Base-by-base conservation (phyloP, 1,140 invertebrate species). In the Aphaenogaster rudis region DNA sequence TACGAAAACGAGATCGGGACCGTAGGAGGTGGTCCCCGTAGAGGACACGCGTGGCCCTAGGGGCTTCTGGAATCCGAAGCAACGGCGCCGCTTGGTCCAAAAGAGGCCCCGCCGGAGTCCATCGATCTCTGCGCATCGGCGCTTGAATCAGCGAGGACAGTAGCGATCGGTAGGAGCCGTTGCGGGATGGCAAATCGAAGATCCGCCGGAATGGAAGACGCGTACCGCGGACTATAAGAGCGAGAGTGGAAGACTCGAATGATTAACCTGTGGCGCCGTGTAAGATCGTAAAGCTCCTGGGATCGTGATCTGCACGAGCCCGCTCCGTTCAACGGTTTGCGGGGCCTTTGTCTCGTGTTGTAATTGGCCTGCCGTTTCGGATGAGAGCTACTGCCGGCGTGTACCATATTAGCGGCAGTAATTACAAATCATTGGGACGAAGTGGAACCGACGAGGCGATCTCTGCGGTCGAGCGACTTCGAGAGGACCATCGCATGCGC, bases 401-500 rank as follows among this genome's bases (percentile, higher is more conserved):
- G 76, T 91, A 93, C 91, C 91, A 76, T 89, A 92, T 93, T 92
- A 91, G 69, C 48, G 81, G 80, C 89, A 86, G 90, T 92, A 93
- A 93, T 93, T 93, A 93, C 93, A 93, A 93, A 93, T 92, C 92
- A 92, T 78, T 86, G 89, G 80, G 80, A 89, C 86, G 66, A 90
- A 88, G 76, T 54, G 76, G 71, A 90, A 86, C 57, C 59, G 86
- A 74, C 85, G 76, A 54, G 33, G 7, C 57, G 87, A 76, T 76
- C 87, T 79, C 72, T 71, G 64, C 45, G 63, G 33, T 33, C 74
- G 61, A 15, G 21, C 57, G 39, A 71, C 33, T 76, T 61, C 28
- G 39, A 57, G 59, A 69, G 74, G 28, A 17, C 54, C 72, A 85
- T 85, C 13, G 76, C 59, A 54, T 36, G 50, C n/a, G 50, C 76